Conservation (phyloP, 1,140 invertebrate species). For the Drosophila seguyi region DNA sequence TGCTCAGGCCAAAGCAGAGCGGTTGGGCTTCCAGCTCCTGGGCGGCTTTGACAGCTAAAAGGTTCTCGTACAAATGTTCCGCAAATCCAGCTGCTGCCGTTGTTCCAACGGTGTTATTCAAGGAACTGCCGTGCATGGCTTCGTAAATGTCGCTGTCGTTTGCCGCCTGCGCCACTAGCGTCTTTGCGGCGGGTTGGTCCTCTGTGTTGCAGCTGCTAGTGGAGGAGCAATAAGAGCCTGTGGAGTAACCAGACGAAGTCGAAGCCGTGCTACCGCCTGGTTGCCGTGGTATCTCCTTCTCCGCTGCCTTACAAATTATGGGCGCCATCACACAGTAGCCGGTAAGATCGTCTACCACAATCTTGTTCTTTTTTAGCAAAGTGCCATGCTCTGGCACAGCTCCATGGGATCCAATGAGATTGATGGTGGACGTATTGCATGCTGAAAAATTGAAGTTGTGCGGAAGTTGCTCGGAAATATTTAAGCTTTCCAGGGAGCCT, state of each 20-base stretch:
- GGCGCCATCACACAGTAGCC: slow-evolving; percentile 84
- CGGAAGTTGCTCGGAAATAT: slow-evolving; percentile 77
- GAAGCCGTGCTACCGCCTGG: slow-evolving; percentile 63
- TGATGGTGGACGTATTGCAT: slow-evolving; percentile 77
- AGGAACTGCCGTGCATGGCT: slow-evolving; percentile 56
- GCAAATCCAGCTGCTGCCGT: slow-evolving; percentile 49
- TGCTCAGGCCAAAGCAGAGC: slow-evolving; percentile 54
- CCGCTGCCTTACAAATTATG: slow-evolving; percentile 63
- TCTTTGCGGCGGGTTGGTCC: slow-evolving; percentile 38
- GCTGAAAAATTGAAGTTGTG: slow-evolving; percentile 82
- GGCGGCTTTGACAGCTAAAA: slow-evolving; percentile 72
- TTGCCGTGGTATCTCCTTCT: slow-evolving; percentile 19
- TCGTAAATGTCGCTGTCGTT: slow-evolving; percentile 78
- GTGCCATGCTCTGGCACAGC: slow-evolving; percentile 44
- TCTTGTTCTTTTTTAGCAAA: slow-evolving; percentile 60
- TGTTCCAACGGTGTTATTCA: slow-evolving; percentile 38
- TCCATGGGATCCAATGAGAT: slow-evolving; percentile 77
- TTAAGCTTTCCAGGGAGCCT: slow-evolving; percentile 71
- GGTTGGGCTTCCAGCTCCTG: slow-evolving; percentile 68
- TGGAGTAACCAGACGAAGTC: slow-evolving; percentile 80
- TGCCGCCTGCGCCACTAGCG: slow-evolving; percentile 6
- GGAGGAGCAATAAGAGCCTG: slow-evolving; percentile 72
- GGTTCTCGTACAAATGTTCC: slow-evolving; percentile 78
- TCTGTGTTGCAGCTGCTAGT: slow-evolving; percentile 72
- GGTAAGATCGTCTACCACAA: slow-evolving; percentile 74